Conservation (phyloP, 2,888 invertebrate genomes). For the Harpagoxenus sublaevis region DNA sequence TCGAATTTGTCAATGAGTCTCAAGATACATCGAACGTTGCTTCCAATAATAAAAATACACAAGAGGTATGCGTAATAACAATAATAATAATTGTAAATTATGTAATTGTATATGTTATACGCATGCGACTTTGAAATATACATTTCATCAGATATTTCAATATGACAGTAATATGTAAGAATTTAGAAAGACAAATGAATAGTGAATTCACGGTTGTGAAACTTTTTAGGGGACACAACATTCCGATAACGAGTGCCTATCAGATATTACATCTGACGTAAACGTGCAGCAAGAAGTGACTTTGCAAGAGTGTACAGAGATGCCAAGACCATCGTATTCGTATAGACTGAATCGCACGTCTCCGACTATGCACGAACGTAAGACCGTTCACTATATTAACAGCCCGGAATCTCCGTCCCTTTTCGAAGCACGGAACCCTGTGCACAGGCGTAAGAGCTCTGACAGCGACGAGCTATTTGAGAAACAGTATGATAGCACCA, state of each 20-base stretch:
- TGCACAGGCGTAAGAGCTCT: constrained; percentile 48
- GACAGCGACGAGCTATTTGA: constrained; percentile 61
- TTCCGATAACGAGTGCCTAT: constrained; percentile 52
- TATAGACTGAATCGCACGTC: constrained; percentile 51
- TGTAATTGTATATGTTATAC: not conserved
- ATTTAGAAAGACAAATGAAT: not conserved
- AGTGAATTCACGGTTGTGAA: not conserved
- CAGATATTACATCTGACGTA: constrained; percentile 43
- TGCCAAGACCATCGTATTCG: constrained; percentile 48
- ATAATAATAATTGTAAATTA: not conserved
- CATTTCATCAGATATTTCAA: not conserved
- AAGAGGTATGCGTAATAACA: constrained; percentile 59
- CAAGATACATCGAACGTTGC: constrained; percentile 64
- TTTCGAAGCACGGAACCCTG: constrained; percentile 51
- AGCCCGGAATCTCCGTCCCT: constrained; percentile 55
- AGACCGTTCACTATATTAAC: constrained; percentile 25
- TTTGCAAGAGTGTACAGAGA: constrained; percentile 52
- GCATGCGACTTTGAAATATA: not conserved
- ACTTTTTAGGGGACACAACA: constrained; percentile 61
- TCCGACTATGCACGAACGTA: constrained; percentile 51
- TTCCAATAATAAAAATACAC: constrained; percentile 55
- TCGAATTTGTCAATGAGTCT: constrained; percentile 72
- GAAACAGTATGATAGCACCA: constrained; percentile 54
- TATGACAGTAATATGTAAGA: not conserved
- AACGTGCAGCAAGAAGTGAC: constrained; percentile 53